These are phyloP conservation scores for Trididemnum miniatum DNA, from an alignment of 23 tunicate genomes.

Conservation along the genomic window DNA sequence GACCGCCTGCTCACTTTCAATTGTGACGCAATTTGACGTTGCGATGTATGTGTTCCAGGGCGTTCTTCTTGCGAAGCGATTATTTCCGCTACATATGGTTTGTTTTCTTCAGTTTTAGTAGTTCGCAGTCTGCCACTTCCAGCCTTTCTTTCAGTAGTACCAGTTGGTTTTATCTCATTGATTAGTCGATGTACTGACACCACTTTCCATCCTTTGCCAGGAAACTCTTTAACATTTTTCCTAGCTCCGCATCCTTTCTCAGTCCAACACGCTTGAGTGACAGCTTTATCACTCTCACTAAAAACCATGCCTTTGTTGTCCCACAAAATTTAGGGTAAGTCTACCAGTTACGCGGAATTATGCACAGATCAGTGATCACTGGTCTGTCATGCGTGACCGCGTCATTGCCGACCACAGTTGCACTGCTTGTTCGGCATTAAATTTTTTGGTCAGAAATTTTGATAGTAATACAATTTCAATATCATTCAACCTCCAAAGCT, in stretches of 20 bases:
- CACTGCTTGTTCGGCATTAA: not conserved
- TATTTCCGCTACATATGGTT: not conserved
- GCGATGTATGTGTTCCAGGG: not conserved
- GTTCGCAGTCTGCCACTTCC: slow-evolving; percentile 22
- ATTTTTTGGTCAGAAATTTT: not conserved
- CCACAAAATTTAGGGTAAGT: too few relatives aligned
- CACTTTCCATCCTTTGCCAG: slow-evolving; percentile 14
- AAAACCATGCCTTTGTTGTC: too few relatives aligned
- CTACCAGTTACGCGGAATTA: too few relatives aligned
- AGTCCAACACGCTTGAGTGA: slow-evolving; percentile 21
- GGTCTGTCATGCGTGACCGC: not conserved
- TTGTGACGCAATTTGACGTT: not conserved
- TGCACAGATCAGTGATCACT: not conserved
- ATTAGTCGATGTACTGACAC: slow-evolving; percentile 22
- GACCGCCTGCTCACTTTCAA: not conserved
- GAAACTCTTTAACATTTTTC: slow-evolving; percentile 6
- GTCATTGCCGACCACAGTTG: not conserved
- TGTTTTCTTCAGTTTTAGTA: not conserved
- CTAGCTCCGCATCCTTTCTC: slow-evolving; percentile 9
- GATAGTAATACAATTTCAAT: not conserved
- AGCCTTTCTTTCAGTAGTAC: slow-evolving; percentile 15
- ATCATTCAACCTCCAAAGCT: not conserved
- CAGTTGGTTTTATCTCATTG: slow-evolving; percentile 13
- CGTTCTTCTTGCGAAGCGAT: not conserved
- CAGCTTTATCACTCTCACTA: slow-evolving; percentile 7